Conservation (phyloP, 2,888 invertebrate species). For the Linyphia triangularis region DNA sequence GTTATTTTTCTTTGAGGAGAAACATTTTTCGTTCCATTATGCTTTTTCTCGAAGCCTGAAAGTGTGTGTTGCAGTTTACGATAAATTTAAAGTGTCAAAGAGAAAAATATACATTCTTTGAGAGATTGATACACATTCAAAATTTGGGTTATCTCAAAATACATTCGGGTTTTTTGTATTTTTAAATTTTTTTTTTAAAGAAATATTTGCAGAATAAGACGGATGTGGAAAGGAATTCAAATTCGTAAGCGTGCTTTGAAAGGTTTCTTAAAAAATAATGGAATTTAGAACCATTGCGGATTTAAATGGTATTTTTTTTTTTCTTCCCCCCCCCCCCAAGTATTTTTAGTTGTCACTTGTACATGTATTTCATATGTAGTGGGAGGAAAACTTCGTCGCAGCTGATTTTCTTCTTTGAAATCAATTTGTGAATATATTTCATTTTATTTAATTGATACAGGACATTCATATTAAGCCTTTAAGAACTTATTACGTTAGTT, state of each 20-base stretch:
- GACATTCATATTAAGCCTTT: too few species aligned
- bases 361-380: too few species aligned
- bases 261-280: not conserved
- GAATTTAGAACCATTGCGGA: not conserved
- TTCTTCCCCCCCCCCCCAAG: too few species aligned
- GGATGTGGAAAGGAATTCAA: not conserved
- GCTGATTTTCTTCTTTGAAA: too few species aligned
- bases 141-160: not conserved
- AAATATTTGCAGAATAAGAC: not conserved
- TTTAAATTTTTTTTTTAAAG: not conserved
- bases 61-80: not conserved
- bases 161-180: not conserved
- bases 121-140: not conserved
- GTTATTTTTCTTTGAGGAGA: not conserved
- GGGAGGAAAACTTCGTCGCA: too few species aligned
- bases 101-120: not conserved
- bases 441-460: too few species aligned
- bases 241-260: not conserved
- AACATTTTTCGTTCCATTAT: not conserved
- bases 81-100: not conserved
- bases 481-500: too few species aligned
- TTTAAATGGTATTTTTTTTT: too few species aligned
- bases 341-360: too few species aligned
- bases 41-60: not conserved
- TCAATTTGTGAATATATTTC: too few species aligned